Conservation (phyloP, 2,888 invertebrate genomes). For the Venusia cambrica region DNA sequence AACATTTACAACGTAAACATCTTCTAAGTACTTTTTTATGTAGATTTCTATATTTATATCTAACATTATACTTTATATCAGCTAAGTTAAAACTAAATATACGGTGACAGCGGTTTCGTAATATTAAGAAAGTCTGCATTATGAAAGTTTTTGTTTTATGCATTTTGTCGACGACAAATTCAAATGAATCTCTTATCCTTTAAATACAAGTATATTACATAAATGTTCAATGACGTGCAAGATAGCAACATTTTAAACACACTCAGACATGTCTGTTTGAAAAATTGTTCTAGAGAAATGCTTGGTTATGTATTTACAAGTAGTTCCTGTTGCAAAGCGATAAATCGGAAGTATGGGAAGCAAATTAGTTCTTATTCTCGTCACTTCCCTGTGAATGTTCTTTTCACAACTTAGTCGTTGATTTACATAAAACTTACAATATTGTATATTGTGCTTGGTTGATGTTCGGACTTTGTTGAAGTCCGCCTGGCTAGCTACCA, state of each 20-base stretch:
- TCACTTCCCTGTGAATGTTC: conserved; percentile 59
- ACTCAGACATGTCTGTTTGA: conserved; percentile 22
- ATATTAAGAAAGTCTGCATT: conserved; percentile 16
- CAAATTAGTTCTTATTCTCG: conserved; percentile 19
- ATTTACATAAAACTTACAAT: no score
- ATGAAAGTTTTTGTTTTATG: conserved; percentile 18
- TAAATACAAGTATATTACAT: conserved; percentile 4
- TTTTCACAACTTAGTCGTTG: conserved; percentile 40
- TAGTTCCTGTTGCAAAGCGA: conserved; percentile 22
- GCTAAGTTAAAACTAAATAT: conserved; percentile 5
- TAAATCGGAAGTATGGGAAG: conserved; percentile 43
- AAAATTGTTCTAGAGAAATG: not conserved
- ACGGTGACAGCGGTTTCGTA: conserved; percentile 8
- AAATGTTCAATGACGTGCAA: conserved; percentile 9
- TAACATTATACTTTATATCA: no score
- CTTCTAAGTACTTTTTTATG: no score
- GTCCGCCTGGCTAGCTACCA: no score
- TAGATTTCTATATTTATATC: no score
- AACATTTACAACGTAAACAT: not conserved
- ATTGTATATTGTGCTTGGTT: no score
- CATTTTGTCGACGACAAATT: conserved; percentile 10
- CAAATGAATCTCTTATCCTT: conserved; percentile 8
- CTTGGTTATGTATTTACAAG: not conserved
- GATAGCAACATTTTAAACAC: conserved; percentile 1
- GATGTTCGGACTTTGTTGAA: no score